phyloP scores from a whole-genome alignment of 2,888 invertebrate genomes.

The Aplocera efformata region DNA sequence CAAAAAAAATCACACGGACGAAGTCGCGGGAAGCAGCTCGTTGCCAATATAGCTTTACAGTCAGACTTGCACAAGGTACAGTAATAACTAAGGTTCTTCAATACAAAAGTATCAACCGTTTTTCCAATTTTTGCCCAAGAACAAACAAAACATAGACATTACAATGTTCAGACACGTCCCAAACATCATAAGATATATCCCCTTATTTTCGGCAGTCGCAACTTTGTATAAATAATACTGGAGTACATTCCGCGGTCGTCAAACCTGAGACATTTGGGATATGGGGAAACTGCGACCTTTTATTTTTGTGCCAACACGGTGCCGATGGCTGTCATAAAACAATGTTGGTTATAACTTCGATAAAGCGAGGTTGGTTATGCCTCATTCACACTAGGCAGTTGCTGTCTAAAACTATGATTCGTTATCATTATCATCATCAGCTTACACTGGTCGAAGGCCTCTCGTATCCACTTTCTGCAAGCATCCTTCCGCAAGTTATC shows the following conservation, averaged over 20 bases:
- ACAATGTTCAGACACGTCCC: slow-evolving; percentile 1
- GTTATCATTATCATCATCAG: no score
- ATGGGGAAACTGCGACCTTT: slow-evolving; percentile 10
- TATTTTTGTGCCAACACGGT: slow-evolving; percentile 15
- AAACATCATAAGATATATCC: slow-evolving; percentile 6
- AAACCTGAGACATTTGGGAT: slow-evolving; percentile 17
- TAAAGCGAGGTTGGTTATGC: background rate
- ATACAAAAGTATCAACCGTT: no score
- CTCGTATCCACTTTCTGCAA: no score
- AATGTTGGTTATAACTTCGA: slow-evolving; percentile 4
- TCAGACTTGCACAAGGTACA: no score
- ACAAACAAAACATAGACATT: background rate
- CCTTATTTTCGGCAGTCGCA: slow-evolving; percentile 12
- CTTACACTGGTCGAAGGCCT: no score
- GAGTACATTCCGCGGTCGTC: slow-evolving; percentile 13
- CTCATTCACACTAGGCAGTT: slow-evolving; percentile 1
- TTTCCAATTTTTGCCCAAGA: background rate
- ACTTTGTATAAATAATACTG: slow-evolving; percentile 12
- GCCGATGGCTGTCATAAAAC: slow-evolving; percentile 10
- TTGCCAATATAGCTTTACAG: no score
- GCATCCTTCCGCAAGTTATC: no score
- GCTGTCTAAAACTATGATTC: no score
- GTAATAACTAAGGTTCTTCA: no score
- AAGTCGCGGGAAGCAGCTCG: no score
- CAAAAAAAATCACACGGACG: no score